Conservation (phyloP, 35 echinoderm and acorn worm genomes). For the Lytechinus pictus region DNA sequence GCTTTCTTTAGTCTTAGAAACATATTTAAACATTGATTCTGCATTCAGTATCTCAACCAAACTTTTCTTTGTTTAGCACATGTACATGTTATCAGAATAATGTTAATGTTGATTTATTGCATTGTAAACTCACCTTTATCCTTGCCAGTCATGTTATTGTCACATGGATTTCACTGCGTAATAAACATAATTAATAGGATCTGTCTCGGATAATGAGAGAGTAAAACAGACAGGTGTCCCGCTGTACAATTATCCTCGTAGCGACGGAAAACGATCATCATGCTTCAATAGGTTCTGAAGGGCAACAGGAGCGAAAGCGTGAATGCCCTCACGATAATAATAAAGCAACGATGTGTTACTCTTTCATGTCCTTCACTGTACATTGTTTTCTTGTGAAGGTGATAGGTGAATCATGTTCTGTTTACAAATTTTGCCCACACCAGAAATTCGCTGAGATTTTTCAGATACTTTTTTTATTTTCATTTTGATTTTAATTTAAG, state of each 20-base stretch:
- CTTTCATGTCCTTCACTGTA: background rate
- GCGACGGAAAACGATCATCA: background rate
- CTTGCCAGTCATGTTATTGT: background rate
- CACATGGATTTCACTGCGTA: background rate
- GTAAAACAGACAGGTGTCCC: background rate
- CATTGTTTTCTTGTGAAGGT: background rate
- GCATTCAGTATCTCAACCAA: no score
- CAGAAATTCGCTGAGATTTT: background rate
- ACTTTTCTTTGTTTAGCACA: no score
- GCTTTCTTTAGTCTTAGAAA: no score
- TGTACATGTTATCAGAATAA: background rate
- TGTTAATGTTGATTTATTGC: background rate
- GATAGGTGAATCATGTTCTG: background rate
- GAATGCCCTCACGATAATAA: background rate
- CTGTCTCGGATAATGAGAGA: background rate
- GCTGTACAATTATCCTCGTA: background rate
- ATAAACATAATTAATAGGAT: constrained; percentile 15
- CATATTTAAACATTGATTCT: no score
- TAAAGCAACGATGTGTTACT: background rate
- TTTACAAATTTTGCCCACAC: background rate
- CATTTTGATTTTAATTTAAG: no score
- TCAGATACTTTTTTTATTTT: background rate
- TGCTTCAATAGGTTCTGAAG: background rate
- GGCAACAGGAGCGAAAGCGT: background rate
- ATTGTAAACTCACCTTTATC: background rate